Evolutionary conservation across 2,888 invertebrate species (phyloP), one percentile per base, ranked within the genome.

Genomic region (Theodoxus fluviatilis): DNA sequence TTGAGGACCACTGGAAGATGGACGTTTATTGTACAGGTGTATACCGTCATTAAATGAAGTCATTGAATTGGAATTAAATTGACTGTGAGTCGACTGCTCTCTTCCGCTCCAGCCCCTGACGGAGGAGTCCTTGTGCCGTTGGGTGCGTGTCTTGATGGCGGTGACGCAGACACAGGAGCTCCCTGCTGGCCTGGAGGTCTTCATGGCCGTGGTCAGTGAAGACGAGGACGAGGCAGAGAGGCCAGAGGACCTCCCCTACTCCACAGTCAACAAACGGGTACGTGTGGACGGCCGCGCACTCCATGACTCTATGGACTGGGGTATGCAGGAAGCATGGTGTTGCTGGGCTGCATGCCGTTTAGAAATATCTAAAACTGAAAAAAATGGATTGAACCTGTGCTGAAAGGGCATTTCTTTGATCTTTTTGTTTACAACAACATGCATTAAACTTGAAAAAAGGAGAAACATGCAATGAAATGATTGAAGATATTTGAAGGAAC

Each of bases 171-270:
- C 82, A 12, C 69, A 74, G 18, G 65, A 47, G 6, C 71, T 80
- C 9, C 83, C 83, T 0, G 75, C 77, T 15, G 83, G 83, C n/a
- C 75, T 83, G 64, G 79, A 79, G 59, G 76, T 79, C 7, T 81
- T 78, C 72, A 75, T 80, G 73, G 72, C 73, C 65, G 75, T 76
- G 28, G 76, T 76, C 38, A 76, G 76, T 18, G 76, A 77, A 43
- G 71, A 76, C 35, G 65, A 66, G 6, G 67, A 31, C 33, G 78
- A 79, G 31, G 52, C 64, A 15, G 25, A 49, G 33, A 71, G 47
- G 22, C 49, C 40, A 3, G 31, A 67, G 18, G 72, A 73, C 68
- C 52, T 75, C 18, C 52, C 72, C 33, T 71, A 72, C 37, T 71
- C 70, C 25, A 65, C 75, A 43, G 71, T 74, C 3, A 43, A 71